phyloP scores from a whole-genome alignment of 2,797 vertebrate genomes.

The Anguilla pacifica region DNA sequence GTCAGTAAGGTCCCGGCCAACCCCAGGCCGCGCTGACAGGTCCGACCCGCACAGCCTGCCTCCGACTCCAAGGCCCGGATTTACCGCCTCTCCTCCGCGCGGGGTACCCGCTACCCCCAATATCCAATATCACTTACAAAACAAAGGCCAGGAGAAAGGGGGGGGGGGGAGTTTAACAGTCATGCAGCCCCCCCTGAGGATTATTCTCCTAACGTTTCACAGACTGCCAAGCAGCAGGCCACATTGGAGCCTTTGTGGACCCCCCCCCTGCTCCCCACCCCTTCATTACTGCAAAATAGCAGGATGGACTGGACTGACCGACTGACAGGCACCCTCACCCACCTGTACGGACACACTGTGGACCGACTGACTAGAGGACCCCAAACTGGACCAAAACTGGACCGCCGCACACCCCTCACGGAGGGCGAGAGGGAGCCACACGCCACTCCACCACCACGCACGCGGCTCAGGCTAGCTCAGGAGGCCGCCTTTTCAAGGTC shows the following conservation, averaged over 20 bases:
- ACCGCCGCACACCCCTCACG: background rate
- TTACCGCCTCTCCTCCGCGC: constrained; percentile 15
- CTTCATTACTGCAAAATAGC: background rate
- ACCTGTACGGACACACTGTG: background rate
- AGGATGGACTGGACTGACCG: background rate
- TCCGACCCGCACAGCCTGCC: too few species aligned
- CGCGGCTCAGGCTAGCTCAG: too few species aligned
- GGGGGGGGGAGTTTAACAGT: constrained; percentile 34
- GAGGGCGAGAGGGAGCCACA: background rate
- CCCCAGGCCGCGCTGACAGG: background rate
- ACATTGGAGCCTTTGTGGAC: constrained; percentile 42
- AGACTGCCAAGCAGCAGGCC: constrained; percentile 60
- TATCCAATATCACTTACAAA: constrained; percentile 58
- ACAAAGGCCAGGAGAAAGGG: constrained; percentile 54
- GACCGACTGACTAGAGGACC: background rate
- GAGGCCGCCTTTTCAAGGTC: background rate
- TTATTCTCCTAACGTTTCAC: constrained; percentile 70
- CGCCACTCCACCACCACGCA: too few species aligned
- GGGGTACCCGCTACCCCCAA: constrained; percentile 61
- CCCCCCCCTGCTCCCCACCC: background rate
- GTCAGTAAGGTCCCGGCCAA: background rate
- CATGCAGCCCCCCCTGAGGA: constrained; percentile 50
- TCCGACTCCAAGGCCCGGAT: constrained; percentile 3
- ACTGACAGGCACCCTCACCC: background rate
- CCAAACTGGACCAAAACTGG: background rate